phyloP scores from a whole-genome alignment of 2,797 vertebrate genomes.

The Alcedo atthis region DNA sequence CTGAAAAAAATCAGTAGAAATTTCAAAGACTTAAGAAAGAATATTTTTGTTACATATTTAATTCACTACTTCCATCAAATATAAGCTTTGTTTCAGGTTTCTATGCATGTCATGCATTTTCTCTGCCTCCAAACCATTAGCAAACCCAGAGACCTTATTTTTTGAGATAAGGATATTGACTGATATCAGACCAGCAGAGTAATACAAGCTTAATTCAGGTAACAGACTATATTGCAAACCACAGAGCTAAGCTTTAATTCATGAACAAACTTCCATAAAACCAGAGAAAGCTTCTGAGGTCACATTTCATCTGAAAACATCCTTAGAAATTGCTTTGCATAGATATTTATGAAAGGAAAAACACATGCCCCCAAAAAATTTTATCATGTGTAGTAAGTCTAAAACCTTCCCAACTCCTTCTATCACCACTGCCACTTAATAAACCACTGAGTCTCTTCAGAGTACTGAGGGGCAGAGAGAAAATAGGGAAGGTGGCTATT shows the following conservation, averaged over 20 bases:
- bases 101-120: neutral
- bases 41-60: neutral
- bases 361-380: neutral
- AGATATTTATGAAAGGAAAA: neutral
- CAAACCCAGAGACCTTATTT: neutral
- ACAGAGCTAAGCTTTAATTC: neutral
- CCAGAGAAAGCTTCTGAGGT: neutral
- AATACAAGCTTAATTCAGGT: neutral
- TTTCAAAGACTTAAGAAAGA: neutral
- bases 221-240: neutral
- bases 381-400: fast-evolving
- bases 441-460: neutral
- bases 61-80: neutral
- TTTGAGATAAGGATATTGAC: neutral
- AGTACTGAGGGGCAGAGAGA: neutral
- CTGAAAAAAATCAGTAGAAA: neutral
- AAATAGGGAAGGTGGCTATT: neutral
- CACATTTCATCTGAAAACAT: neutral
- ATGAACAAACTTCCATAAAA: neutral
- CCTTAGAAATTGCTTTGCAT: neutral
- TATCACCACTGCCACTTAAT: neutral
- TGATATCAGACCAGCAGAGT: neutral
- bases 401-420: neutral
- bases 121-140: neutral
- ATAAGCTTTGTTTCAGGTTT: neutral